Conservation (phyloP, 2,888 invertebrate genomes). For the Bellardia bayeri region DNA sequence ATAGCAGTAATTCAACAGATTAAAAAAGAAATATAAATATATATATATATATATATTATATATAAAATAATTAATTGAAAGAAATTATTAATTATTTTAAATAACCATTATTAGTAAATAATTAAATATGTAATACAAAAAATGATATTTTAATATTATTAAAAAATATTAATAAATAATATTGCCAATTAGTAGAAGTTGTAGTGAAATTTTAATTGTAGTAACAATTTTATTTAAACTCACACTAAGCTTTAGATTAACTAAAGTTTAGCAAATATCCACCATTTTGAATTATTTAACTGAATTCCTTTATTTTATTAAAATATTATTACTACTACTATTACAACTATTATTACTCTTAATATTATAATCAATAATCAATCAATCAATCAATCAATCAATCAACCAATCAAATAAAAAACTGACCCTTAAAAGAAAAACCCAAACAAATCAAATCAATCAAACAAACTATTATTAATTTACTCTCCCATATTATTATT, state of each 20-base stretch:
- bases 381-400: conserved; percentile 33
- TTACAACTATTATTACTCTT: conserved; percentile 35
- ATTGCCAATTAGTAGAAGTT: conserved; percentile 69
- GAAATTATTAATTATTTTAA: conserved; percentile 60
- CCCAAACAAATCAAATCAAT: conserved; percentile 36
- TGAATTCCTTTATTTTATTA: conserved; percentile 62
- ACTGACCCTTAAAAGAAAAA: conserved; percentile 68
- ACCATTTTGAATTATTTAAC: conserved; percentile 60
- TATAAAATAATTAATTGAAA: conserved; percentile 51
- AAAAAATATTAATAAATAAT: conserved; percentile 31
- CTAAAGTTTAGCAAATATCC: conserved; percentile 61
- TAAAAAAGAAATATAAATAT: conserved; percentile 12
- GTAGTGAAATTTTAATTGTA: conserved; percentile 70
- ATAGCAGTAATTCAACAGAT: conserved; percentile 30
- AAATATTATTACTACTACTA: conserved; percentile 52
- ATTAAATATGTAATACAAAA: background rate
- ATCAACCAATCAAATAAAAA: conserved; percentile 62
- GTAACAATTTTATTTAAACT: conserved; percentile 68
- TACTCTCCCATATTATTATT: conserved; percentile 25
- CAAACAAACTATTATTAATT: conserved; percentile 12
- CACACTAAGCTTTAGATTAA: conserved; percentile 59
- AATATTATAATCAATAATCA: conserved; percentile 54
- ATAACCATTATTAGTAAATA: conserved; percentile 39
- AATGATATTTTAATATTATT: background rate
- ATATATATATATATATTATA: no score